These are phyloP conservation scores for Rhinogobius similis DNA, from an alignment of 2,113 vertebrate genomes.

Conservation along the genomic window DNA sequence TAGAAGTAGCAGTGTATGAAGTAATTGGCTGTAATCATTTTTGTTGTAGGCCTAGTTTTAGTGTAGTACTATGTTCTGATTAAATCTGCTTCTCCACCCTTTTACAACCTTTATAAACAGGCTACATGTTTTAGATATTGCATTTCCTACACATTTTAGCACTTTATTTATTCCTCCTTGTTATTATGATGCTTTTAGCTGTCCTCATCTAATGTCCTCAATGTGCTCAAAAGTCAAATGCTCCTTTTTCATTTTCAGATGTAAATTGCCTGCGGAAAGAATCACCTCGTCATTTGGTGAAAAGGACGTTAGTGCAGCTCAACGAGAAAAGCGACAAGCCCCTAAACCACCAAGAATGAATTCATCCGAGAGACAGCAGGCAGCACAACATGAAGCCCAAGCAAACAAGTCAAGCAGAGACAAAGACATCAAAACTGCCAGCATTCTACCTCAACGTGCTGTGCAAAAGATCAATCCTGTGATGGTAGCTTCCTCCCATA, in stretches of 20 bases:
- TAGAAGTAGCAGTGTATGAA: too few relatives aligned
- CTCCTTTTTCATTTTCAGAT: conserved; percentile 34
- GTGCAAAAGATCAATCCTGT: conserved; percentile 36
- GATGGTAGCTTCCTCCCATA: conserved; percentile 16
- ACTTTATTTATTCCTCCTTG: background rate
- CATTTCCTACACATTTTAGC: background rate
- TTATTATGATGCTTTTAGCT: background rate
- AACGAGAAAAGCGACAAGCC: conserved; percentile 59
- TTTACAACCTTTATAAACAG: too few relatives aligned
- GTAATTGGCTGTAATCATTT: too few relatives aligned
- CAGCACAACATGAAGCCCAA: conserved; percentile 4
- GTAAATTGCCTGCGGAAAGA: conserved; percentile 13
- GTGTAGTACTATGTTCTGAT: too few relatives aligned
- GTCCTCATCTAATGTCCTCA: background rate
- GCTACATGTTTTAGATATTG: too few relatives aligned
- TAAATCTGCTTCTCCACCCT: too few relatives aligned
- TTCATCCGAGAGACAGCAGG: conserved; percentile 8
- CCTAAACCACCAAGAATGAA: conserved; percentile 62
- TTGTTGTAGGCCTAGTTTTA: too few relatives aligned
- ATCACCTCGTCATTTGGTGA: background rate
- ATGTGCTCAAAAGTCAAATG: background rate
- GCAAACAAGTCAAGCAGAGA: conserved; percentile 37
- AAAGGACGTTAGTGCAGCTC: conserved; percentile 25
- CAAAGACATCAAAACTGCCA: conserved; percentile 38
- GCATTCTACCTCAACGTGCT: conserved; percentile 36